These are phyloP conservation scores for Carlito syrichta DNA, from an alignment of 2,113 vertebrate species.

Conservation along the genomic window DNA sequence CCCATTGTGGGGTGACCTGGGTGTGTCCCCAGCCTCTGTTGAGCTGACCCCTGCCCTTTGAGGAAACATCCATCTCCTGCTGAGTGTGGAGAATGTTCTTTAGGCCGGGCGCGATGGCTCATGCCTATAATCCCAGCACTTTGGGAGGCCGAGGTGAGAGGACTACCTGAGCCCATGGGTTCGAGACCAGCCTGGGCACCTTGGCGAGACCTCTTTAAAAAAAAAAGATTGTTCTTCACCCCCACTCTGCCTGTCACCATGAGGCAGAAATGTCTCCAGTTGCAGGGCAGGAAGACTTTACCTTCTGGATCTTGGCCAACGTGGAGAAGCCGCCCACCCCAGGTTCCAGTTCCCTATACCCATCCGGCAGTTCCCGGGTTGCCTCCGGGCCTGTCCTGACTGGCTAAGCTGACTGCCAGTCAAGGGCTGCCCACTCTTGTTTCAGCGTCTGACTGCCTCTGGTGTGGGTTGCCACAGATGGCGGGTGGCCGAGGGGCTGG, in stretches of 20 bases:
- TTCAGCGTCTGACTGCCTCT: neutral
- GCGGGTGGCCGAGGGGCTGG: too few relatives aligned
- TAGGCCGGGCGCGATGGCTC: too few relatives aligned
- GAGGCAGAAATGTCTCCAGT: neutral
- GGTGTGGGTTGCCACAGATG: neutral
- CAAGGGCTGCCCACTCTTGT: neutral
- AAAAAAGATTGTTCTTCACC: neutral
- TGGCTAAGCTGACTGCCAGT: neutral
- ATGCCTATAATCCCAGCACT: too few relatives aligned
- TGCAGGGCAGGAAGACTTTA: neutral
- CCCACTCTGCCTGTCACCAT: neutral
- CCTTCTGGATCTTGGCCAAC: neutral
- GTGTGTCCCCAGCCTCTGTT: neutral
- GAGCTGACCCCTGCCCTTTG: neutral
- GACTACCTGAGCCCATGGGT: too few relatives aligned
- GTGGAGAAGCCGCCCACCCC: fast-evolving
- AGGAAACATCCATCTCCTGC: neutral
- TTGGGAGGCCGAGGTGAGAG: too few relatives aligned
- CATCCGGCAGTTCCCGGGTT: neutral
- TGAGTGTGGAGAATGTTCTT: neutral
- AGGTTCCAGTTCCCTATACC: neutral
- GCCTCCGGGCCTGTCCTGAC: neutral
- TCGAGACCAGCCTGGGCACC: too few relatives aligned
- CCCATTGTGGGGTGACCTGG: fast-evolving
- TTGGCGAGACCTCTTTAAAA: too few relatives aligned